Evolutionary conservation across 2,797 vertebrate genomes (phyloP).

Genomic region (Taeniopygia guttata): DNA sequence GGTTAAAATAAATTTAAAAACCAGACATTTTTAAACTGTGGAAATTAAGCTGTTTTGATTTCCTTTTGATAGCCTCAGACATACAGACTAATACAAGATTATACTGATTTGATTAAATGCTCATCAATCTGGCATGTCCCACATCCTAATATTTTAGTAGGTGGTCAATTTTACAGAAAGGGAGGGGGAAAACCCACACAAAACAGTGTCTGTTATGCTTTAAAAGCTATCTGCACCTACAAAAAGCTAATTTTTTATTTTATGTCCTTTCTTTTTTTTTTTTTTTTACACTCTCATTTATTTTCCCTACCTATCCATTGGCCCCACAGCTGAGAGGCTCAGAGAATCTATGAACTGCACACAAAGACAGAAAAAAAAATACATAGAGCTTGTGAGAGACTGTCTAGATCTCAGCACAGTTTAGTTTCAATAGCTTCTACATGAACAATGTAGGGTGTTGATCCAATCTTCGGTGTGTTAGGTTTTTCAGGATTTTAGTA

Average conservation of each 20-base stretch:
- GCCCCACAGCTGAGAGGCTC: neutral
- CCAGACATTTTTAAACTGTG: neutral
- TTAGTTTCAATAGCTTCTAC: neutral
- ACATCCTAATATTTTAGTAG: neutral
- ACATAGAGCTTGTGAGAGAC: neutral
- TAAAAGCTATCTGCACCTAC: neutral
- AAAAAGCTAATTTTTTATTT: neutral
- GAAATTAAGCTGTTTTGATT: neutral
- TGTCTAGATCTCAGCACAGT: neutral
- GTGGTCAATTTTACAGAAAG: neutral
- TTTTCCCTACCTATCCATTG: neutral
- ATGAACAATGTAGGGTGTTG: neutral
- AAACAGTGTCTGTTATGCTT: neutral
- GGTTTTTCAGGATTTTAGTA: neutral
- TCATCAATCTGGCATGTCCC: neutral
- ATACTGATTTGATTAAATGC: neutral
- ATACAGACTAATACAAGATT: neutral
- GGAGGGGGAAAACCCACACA: accelerated
- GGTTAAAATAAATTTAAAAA: neutral
- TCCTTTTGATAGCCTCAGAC: neutral
- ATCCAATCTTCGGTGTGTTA: neutral
- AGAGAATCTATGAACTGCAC: neutral
- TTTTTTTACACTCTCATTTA: neutral
- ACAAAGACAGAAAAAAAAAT: neutral
- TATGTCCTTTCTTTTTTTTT: neutral